Evolutionary conservation across 2,888 invertebrate species (phyloP).

Genomic region (Aromia moschata): DNA sequence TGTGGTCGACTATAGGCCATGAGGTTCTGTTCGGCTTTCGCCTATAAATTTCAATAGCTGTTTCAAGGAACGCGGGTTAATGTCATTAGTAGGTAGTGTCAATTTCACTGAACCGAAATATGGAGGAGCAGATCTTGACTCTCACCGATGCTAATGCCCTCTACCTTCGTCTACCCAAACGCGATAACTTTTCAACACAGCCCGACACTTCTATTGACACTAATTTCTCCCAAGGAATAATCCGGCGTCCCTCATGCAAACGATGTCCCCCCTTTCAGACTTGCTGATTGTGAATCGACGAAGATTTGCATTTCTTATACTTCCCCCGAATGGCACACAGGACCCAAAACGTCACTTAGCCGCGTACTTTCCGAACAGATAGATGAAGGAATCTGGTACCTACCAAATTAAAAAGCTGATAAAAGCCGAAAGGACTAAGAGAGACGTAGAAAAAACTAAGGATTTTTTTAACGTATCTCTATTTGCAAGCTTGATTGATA

Average conservation of each 20-base stretch:
- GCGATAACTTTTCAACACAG: neutral
- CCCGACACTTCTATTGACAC: neutral
- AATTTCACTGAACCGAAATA: too few relatives aligned
- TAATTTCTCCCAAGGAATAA: neutral
- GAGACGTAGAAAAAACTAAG: too few relatives aligned
- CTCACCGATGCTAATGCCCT: too few relatives aligned
- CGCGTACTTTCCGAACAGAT: neutral
- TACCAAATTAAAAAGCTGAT: neutral
- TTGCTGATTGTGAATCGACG: neutral
- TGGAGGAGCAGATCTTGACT: too few relatives aligned
- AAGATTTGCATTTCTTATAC: neutral
- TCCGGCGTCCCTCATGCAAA: neutral
- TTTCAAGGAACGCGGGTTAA: too few relatives aligned
- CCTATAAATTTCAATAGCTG: too few relatives aligned
- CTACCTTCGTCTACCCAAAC: neutral
- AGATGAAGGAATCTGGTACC: neutral
- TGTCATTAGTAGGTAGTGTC: too few relatives aligned
- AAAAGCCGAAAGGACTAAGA: neutral
- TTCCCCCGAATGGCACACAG: neutral
- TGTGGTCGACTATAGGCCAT: too few relatives aligned
- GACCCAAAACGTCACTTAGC: neutral
- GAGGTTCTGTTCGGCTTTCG: too few relatives aligned
- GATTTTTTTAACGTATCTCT: too few relatives aligned
- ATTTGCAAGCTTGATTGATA: too few relatives aligned
- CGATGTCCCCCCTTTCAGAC: neutral